These are phyloP conservation scores for Anguilla rostrata DNA, from an alignment of 2,113 vertebrate species.

Conservation along the genomic window DNA sequence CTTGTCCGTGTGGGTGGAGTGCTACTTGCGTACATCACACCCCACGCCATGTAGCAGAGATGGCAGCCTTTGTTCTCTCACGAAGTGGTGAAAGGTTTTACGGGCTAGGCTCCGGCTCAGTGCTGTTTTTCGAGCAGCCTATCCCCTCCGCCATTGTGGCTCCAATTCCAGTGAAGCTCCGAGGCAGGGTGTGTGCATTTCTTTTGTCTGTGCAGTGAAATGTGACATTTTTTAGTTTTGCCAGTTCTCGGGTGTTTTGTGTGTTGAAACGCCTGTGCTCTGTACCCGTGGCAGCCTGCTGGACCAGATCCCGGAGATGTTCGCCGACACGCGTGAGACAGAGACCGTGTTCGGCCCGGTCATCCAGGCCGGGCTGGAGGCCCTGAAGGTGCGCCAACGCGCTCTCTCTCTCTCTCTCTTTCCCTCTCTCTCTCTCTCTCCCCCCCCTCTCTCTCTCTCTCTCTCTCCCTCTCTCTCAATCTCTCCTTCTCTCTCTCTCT, in stretches of 20 bases:
- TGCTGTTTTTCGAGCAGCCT: not conserved
- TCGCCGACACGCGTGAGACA: slow-evolving; percentile 95
- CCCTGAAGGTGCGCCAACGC: slow-evolving; percentile 79
- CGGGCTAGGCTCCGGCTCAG: not conserved
- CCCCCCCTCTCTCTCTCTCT: no score
- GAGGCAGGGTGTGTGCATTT: no score
- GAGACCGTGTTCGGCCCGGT: slow-evolving; percentile 97
- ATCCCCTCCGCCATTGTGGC: no score
- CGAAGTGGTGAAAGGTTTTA: not conserved
- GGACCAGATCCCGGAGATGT: slow-evolving; percentile 98
- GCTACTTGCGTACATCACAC: no score
- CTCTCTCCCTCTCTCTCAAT: no score
- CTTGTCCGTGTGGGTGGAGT: not conserved
- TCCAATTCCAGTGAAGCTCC: not conserved
- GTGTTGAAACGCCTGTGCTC: not conserved
- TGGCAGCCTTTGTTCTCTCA: not conserved
- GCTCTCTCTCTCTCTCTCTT: no score
- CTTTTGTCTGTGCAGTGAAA: no score
- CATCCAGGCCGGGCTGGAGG: slow-evolving; percentile 95
- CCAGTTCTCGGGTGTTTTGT: no score
- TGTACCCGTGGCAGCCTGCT: slow-evolving; percentile 81
- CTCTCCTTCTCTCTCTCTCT: no score
- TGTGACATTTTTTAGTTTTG: not conserved
- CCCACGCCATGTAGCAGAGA: not conserved
- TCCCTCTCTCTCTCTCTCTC: no score